phyloP scores from a whole-genome alignment of 2,797 vertebrate species.

The Dipus sagitta region DNA sequence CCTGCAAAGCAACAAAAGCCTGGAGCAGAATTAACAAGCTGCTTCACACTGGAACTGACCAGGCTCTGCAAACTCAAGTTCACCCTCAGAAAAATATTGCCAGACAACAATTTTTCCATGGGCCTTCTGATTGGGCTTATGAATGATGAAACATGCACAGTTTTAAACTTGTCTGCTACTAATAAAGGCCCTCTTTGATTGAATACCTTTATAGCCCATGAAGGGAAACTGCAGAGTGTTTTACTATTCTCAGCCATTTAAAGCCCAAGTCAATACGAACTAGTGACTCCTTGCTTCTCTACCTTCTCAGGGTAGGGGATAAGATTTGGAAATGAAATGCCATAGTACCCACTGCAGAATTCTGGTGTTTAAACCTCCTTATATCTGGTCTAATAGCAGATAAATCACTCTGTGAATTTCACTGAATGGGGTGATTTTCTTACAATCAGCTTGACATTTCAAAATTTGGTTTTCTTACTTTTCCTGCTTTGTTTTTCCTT shows the following conservation, averaged over 20 bases:
- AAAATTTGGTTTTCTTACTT: neutral
- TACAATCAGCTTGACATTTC: slow-evolving; percentile 43
- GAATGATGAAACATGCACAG: neutral
- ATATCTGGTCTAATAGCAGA: neutral
- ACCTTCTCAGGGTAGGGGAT: slow-evolving; percentile 3
- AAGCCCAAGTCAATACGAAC: neutral
- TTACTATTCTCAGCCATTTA: neutral
- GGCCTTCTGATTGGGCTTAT: neutral
- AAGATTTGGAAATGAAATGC: neutral
- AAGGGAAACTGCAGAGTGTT: neutral
- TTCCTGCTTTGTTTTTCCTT: neutral
- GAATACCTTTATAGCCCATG: neutral
- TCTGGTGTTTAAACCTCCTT: neutral
- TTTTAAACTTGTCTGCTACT: neutral
- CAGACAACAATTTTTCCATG: neutral
- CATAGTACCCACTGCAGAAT: neutral
- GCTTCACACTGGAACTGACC: neutral
- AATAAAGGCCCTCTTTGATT: slow-evolving; percentile 15
- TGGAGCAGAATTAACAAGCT: slow-evolving; percentile 21
- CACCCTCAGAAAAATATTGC: slow-evolving; percentile 7
- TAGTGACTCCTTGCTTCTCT: neutral
- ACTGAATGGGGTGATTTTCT: slow-evolving; percentile 20
- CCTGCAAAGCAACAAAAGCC: neutral
- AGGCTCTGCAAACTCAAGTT: neutral
- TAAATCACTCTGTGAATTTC: slow-evolving; percentile 18